Base-by-base conservation (phyloP, 2,888 invertebrate genomes). In the Frankliniella intonsa region DNA sequence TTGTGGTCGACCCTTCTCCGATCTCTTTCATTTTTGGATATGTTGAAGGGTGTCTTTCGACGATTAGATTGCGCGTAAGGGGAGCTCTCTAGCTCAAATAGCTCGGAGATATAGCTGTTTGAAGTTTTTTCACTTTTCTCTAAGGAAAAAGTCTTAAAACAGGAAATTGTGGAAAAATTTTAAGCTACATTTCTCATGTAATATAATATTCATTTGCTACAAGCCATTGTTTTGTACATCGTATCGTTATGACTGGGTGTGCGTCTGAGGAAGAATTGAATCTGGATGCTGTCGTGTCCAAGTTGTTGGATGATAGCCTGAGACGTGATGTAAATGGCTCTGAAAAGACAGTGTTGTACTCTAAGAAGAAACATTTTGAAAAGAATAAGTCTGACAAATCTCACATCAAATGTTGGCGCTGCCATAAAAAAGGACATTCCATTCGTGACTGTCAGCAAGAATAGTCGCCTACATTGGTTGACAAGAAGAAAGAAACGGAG, bases 281-380 rank as follows among this genome's bases (percentile, higher is more conserved):
- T 9, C n/a, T 65, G n/a, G 65, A 65, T 3, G n/a, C 8, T 19
- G 65, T 65, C n/a, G 11, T 65, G 3, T 5, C 10, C 65, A 65
- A 65, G 65, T 65, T 65, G 65, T n/a, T 65, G 65, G 65, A 65
- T n/a, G 65, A 65, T n/a, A 65, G 65, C 11, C 65, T 10, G 65
- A 14, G 65, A 3, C 17, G 65, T 19, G n/a, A 65, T 19, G 8
- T 65, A 8, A 19, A 3, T n/a, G 1, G 2, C 2, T 1, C 17
- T 65, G 65, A 65, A 8, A 65, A 65, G 65, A 19, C 65, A 65
- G 7, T 65, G 2, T n/a, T 65, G 65, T 65, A n/a, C n/a, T 3
- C n/a, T 2, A 65, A 65, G 65, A 65, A 65, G n/a, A 65, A 65
- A n/a, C 7, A 65, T n/a, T 8, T 8, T n/a, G n/a, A 65, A 8